These are phyloP conservation scores for Poecile montanus DNA, from an alignment of 2,797 vertebrate species.

Conservation along the genomic window DNA sequence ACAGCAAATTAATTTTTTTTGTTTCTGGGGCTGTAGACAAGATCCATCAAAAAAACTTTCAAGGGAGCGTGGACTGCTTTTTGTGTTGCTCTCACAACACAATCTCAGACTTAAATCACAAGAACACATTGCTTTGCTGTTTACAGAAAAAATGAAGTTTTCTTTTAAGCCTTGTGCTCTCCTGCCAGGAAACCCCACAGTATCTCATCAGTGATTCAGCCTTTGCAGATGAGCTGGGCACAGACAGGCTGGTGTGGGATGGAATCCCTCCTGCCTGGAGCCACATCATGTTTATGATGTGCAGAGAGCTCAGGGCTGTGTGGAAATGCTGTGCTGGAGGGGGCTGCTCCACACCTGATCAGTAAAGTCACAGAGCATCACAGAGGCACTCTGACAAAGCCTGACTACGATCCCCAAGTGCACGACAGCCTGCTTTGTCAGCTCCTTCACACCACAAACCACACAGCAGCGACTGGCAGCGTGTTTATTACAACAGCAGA, in stretches of 20 bases:
- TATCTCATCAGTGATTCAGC: conserved; percentile 2
- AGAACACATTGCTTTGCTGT: neutral
- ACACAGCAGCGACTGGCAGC: neutral
- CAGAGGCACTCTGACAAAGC: neutral
- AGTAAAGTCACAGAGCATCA: neutral
- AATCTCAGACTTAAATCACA: neutral
- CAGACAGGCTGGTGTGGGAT: neutral
- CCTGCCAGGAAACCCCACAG: neutral
- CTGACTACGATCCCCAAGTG: neutral
- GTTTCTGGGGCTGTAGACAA: neutral
- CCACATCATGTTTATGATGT: rapidly evolving
- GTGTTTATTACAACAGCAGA: conserved; percentile 46
- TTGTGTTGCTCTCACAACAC: neutral
- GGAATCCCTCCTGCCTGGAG: neutral
- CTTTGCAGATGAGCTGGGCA: neutral
- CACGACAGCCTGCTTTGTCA: neutral
- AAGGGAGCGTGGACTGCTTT: neutral
- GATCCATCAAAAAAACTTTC: neutral
- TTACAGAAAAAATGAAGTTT: neutral
- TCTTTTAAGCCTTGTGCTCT: neutral
- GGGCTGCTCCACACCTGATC: neutral
- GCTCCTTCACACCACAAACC: neutral
- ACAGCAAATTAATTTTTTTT: neutral
- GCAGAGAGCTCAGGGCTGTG: neutral
- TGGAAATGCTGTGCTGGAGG: neutral